Evolutionary conservation across 2,797 vertebrate species (phyloP), one percentile per base, ranked within the genome.

Genomic region (Gadopsis marmoratus): DNA sequence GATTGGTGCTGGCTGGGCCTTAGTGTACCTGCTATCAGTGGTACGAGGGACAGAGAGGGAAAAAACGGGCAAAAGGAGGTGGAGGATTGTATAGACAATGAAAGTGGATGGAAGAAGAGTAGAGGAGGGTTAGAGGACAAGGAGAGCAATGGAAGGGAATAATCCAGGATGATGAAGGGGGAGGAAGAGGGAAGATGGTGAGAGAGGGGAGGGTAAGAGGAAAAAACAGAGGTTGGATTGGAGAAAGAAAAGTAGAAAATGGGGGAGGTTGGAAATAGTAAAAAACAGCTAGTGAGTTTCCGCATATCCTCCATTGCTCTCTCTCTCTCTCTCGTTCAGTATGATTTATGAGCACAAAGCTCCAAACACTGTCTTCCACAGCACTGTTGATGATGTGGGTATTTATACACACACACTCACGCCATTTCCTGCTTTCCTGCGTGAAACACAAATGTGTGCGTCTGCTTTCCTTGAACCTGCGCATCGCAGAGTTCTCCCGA

Each of bases 341-440:
- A 72, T 90, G 91, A 93, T 93, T 92, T 91, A 93, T 92, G 88
- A 87, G 80, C 71, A 10, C 54, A 71, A 76, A 81, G 68, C 87
- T 80, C 84, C 56, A 70, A 86, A 86, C 87, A 76, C 68, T 39
- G 74, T 88, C 86, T 86, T 83, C 73, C 61, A 70, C 83, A 76
- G 71, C 71, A 35, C 86, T 79, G 84, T 82, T 89, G 81, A 86
- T 81, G 77, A 89, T 87, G 85, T 85, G 69, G 78, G 84, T 88
- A 89, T 89, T 88, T 88, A 88, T 85, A 79, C 76, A 81, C 75
- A 83, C 71, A 59, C 72, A 48, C 76, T 43, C 76, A 41, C 63
- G 50, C 26, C 64, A 64, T 76, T 82, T 72, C 60, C 72, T 31
- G 56, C 50, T 51, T 68, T 50, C 58, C 66, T 82, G 63, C n/a